Conservation (phyloP, 1,140 invertebrate species). For the Wasmannia auropunctata region DNA sequence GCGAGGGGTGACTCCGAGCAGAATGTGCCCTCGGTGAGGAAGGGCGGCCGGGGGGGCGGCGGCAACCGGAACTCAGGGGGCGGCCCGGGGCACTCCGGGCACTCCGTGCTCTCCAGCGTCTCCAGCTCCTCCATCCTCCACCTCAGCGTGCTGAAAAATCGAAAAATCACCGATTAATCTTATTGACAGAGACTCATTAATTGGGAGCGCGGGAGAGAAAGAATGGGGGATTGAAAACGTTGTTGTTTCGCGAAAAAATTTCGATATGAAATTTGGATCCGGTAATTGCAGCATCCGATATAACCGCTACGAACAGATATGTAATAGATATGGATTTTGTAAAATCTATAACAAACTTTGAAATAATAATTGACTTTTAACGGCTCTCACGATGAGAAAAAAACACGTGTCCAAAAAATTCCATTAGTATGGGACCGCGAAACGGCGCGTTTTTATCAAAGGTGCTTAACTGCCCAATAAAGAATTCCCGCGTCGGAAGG, state of each 20-base stretch:
- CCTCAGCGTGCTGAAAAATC: slow-evolving; percentile 81
- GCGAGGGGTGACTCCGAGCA: slow-evolving; percentile 83
- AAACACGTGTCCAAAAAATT: background rate
- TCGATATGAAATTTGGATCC: background rate
- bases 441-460: slow-evolving; percentile 28
- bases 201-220: slow-evolving; percentile 14
- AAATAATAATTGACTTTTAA: slow-evolving; percentile 10
- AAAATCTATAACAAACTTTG: background rate
- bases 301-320: background rate
- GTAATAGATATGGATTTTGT: background rate
- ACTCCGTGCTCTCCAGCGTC: slow-evolving; percentile 84
- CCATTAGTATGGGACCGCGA: slow-evolving; percentile 1
- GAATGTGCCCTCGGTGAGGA: slow-evolving; percentile 82
- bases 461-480: slow-evolving; percentile 16
- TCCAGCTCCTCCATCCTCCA: slow-evolving; percentile 84
- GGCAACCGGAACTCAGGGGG: slow-evolving; percentile 84
- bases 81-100: slow-evolving; percentile 83
- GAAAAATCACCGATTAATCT: slow-evolving; percentile 77
- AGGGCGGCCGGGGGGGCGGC: slow-evolving; percentile 83
- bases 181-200: slow-evolving; percentile 68
- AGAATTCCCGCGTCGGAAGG: slow-evolving; percentile 26
- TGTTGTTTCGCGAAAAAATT: background rate
- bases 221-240: background rate
- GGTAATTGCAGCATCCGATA: background rate
- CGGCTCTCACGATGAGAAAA: background rate